Evolutionary conservation across 2,113 vertebrate species (phyloP).

Genomic region (Raja brachyura): DNA sequence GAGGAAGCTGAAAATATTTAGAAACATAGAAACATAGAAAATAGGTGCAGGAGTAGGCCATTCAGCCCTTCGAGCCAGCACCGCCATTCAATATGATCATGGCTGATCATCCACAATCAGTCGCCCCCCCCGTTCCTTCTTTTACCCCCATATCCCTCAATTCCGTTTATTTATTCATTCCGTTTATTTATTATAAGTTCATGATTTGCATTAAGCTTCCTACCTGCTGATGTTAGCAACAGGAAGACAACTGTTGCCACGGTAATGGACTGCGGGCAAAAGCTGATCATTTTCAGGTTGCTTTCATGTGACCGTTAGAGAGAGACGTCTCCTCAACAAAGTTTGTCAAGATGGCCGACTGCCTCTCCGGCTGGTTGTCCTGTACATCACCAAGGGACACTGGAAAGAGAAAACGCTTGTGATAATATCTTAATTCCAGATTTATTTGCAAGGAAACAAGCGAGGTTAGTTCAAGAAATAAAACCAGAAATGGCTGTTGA

Average conservation of each 20-base stretch:
- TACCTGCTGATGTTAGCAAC: constrained; percentile 83
- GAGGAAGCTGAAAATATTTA: not conserved
- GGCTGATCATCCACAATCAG: too few species aligned
- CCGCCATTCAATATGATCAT: too few species aligned
- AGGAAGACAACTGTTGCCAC: constrained; percentile 75
- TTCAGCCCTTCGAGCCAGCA: too few species aligned
- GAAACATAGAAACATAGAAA: too few species aligned
- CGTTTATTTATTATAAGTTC: not conserved
- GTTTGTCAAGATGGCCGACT: constrained; percentile 35
- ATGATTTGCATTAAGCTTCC: constrained; percentile 38
- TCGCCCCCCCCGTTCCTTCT: too few species aligned
- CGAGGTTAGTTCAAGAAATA: not conserved
- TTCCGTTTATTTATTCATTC: too few species aligned
- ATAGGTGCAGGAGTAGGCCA: too few species aligned
- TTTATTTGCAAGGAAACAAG: not conserved
- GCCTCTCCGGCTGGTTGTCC: not conserved
- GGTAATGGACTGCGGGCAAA: constrained; percentile 79
- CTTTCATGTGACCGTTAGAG: constrained; percentile 68
- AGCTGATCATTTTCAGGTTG: constrained; percentile 82
- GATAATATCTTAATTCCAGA: not conserved
- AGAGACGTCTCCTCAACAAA: constrained; percentile 54
- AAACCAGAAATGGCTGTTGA: not conserved
- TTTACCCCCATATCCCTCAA: too few species aligned
- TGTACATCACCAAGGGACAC: not conserved
- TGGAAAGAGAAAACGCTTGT: not conserved